Evolutionary conservation across 2,113 vertebrate species (phyloP).

Genomic region (Xenopus borealis): DNA sequence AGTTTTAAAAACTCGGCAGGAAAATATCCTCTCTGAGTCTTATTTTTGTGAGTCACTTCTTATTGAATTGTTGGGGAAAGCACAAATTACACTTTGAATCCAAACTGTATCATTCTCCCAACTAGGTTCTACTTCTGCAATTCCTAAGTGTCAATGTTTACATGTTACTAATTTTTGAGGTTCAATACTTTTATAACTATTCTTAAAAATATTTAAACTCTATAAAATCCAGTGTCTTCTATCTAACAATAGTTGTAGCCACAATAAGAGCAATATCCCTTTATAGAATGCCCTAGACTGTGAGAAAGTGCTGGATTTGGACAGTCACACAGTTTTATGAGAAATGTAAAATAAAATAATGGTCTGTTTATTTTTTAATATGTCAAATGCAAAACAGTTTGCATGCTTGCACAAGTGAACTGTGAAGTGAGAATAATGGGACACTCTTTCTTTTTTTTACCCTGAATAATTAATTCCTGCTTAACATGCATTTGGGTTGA

Average conservation of each 20-base stretch:
- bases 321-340: background rate
- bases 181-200: conserved; percentile 90
- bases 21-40: conserved; percentile 53
- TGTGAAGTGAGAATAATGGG: background rate
- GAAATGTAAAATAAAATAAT: background rate
- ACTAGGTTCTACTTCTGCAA: conserved; percentile 64
- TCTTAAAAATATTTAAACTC: conserved; percentile 75
- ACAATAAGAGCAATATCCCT: conserved; percentile 73
- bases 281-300: conserved; percentile 68
- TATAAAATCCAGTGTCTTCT: conserved; percentile 70
- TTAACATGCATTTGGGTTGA: background rate
- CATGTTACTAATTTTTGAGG: conserved; percentile 88
- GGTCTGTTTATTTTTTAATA: background rate
- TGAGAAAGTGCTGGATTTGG: conserved; percentile 31
- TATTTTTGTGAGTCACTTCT: conserved; percentile 54
- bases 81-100: conserved; percentile 70
- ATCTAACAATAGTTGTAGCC: conserved; percentile 77
- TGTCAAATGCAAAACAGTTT: background rate
- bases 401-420: too few relatives aligned
- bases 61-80: conserved; percentile 61
- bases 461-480: background rate
- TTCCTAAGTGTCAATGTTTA: conserved; percentile 87
- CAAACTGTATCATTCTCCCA: conserved; percentile 56
- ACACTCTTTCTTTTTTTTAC: background rate
- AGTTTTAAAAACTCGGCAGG: conserved; percentile 57